Percentiles rank a stretch among this genome's conserved stretches.
phyloP scores from a whole-genome alignment of 2,113 vertebrate genomes.

The Salvator merianae region DNA sequence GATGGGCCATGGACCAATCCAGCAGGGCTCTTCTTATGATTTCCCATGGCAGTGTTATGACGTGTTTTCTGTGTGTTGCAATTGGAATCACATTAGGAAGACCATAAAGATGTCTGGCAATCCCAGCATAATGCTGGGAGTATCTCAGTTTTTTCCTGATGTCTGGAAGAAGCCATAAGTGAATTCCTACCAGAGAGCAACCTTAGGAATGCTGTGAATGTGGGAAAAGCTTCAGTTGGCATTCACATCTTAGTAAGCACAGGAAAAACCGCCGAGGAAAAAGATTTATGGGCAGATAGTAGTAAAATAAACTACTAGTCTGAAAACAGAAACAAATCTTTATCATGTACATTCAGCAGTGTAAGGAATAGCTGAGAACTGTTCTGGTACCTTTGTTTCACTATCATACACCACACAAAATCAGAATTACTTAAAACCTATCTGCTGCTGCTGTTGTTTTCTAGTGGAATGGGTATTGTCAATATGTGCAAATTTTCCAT shows the following conservation, averaged over 20 bases:
- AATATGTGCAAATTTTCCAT: neutral
- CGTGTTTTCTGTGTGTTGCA: too few relatives aligned
- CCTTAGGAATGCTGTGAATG: slow-evolving; percentile 36
- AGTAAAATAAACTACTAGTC: neutral
- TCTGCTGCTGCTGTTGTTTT: neutral
- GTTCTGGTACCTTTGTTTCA: neutral
- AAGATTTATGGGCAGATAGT: neutral
- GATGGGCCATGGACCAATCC: too few relatives aligned
- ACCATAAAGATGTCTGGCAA: too few relatives aligned
- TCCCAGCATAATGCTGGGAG: too few relatives aligned
- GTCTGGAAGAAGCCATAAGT: slow-evolving; percentile 55
- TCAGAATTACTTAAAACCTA: neutral
- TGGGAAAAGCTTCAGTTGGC: too few relatives aligned
- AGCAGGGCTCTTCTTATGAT: too few relatives aligned
- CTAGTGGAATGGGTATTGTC: neutral
- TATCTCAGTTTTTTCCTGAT: too few relatives aligned
- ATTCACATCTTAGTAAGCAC: slow-evolving; percentile 39
- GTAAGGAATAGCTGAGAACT: neutral
- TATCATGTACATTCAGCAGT: neutral
- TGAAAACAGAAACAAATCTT: neutral
- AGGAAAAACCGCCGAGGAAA: slow-evolving; percentile 18
- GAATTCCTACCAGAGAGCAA: slow-evolving; percentile 19
- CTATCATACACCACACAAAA: neutral
- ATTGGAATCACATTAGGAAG: too few relatives aligned
- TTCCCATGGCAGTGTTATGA: too few relatives aligned